Base-by-base conservation (phyloP, 2,113 vertebrate species). In the Leuciscus idus region DNA sequence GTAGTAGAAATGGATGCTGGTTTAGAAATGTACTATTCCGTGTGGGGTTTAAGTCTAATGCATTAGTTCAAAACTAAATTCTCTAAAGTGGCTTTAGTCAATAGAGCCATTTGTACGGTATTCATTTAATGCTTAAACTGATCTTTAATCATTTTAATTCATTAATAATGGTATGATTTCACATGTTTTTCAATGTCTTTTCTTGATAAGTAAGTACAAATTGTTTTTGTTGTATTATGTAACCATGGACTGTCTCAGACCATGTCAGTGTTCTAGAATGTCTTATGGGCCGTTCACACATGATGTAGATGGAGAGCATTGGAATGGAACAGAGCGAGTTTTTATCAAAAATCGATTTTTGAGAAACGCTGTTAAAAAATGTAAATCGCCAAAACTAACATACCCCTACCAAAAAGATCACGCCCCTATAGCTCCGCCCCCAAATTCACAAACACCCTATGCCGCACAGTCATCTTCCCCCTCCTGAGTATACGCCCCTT, bases 41-140 rank as follows among this genome's bases (percentile, higher is more conserved):
- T 48, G 79, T 81, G 43, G 28, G 81, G 5, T 82, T 82, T 82
- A 52, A 36, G 50, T 85, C 3, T 78, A 68, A 64, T 70, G 46
- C 62, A 33, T 82, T 82, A 82, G 80, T 50, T 46, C n/a, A 15
- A 15, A 81, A 81, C n/a, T 62, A 62, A 81, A 12, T 59, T 80
- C 33, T 62, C 59, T 33, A 30, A 68, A 66, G 39, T 82, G 80
- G 80, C 80, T 82, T 68, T 81, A 81, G 13, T 64, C 57, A 62
- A 46, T 10, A 81, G 78, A 81, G n/a, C 57, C 4, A 39, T 46
- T 82, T 68, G 80, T 68, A 33, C 2, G 43, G 62, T 68, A 52
- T 33, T 82, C 62, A 82, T 39, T 52, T 82, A 70, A 70, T 33
- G 5, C 61, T 17, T 80, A 26, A 80, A 62, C 57, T 43, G 57